Conservation (phyloP, 1,140 invertebrate species). For the Papilio machaon region DNA sequence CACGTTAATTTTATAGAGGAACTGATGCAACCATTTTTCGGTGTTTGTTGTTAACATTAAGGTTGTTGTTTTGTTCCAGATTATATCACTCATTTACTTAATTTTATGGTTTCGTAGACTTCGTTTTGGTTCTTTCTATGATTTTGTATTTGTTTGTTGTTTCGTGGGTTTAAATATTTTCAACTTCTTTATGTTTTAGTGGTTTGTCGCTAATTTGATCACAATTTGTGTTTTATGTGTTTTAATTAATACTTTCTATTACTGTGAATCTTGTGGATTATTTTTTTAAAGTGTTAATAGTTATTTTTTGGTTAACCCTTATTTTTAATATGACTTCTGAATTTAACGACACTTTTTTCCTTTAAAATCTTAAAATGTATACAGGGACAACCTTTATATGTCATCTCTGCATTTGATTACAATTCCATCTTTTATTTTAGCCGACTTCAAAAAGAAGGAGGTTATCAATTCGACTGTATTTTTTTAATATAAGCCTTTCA, state of each 20-base stretch:
- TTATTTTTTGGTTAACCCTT: neutral
- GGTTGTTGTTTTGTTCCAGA: neutral
- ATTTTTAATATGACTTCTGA: neutral
- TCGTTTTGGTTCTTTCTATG: neutral
- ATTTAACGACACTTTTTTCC: neutral
- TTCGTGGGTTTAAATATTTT: neutral
- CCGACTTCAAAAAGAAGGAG: too few relatives aligned
- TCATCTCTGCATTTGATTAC: too few relatives aligned
- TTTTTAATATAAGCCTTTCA: too few relatives aligned
- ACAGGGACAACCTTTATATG: too few relatives aligned
- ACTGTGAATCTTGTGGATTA: neutral
- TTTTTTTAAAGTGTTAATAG: neutral
- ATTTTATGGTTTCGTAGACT: constrained; percentile 3
- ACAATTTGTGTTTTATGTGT: neutral
- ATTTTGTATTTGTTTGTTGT: neutral
- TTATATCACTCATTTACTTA: neutral
- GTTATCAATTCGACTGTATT: too few relatives aligned
- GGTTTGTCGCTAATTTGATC: neutral
- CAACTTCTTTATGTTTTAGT: neutral
- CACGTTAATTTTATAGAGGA: neutral
- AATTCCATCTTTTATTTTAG: too few relatives aligned
- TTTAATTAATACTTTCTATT: neutral
- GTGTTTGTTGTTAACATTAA: neutral
- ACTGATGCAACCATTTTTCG: neutral
- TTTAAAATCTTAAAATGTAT: neutral